phyloP scores from a whole-genome alignment of 2,113 vertebrate species.

The Gallinago jamesoni region DNA sequence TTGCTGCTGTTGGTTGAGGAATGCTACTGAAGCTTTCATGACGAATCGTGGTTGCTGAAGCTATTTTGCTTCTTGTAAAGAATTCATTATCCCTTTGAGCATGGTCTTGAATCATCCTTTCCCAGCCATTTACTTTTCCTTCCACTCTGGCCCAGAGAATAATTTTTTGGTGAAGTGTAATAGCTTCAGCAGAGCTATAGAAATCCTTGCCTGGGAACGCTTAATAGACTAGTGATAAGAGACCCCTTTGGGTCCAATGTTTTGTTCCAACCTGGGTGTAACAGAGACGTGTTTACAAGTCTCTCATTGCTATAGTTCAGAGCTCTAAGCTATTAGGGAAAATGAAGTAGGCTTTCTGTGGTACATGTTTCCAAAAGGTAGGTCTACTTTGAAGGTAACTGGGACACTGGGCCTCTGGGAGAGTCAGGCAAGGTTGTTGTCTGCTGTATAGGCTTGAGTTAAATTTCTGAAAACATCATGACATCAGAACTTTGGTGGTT shows the following conservation, averaged over 20 bases:
- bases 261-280: neutral
- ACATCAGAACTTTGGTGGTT: neutral
- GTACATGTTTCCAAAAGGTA: neutral
- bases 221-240: neutral
- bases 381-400: neutral
- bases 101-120: slow-evolving; percentile 21
- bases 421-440: neutral
- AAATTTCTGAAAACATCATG: neutral
- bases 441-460: neutral
- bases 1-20: neutral
- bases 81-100: neutral
- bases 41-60: neutral
- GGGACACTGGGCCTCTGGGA: neutral
- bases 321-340: neutral
- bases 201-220: neutral
- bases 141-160: neutral
- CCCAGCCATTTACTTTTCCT: neutral
- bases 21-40: neutral
- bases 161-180: neutral
- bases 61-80: neutral
- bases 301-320: neutral
- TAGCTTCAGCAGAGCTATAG: neutral
- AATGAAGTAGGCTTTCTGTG: neutral
- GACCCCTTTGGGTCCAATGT: neutral
- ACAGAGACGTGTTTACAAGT: neutral